Base-by-base conservation (phyloP, 2,113 vertebrate species). In the Rhynchopsitta pachyrhyncha region DNA sequence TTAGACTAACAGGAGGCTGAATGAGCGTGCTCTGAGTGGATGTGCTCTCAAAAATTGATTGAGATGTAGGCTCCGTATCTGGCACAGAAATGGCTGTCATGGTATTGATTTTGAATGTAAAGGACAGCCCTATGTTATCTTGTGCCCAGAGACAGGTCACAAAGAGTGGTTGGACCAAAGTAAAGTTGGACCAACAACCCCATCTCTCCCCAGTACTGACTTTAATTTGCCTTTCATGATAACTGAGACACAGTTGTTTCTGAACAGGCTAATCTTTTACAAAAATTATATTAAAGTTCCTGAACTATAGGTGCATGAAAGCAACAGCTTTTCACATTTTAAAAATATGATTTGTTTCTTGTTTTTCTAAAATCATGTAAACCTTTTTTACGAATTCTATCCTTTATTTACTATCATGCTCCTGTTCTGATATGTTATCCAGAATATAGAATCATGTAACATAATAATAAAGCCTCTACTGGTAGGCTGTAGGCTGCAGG, bases 231-330 rank as follows among this genome's bases (percentile, higher is more conserved):
- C 42, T 44, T 44, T 18, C 42, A 44, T 44, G 17, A 44, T 44
- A 44, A 44, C 17, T 44, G 50, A 24, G 37, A 31, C 20, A 42
- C 0, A 0, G 6, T 35, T 76, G 15, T 4, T 70, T 90, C 13
- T 78, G 80, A 90, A 47, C 11, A 66, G 19, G 17, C 1, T 31
- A 18, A 49, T 60, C 27, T 77, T 73, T 64, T 37, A 44, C 8
- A 52, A 33, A 9, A 62, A 20, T 73, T 50, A 27, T 25, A 4
- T 73, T 37, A 15, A 52, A 27, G 29, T 52, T 68, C 59, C 27
- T 82, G 49, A 59, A 42, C 19, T 41, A 35, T 15, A 4, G 39
- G 3, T 69, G 3, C 14, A 42, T 42, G 23, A 69, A 64, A 74
- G 8, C 4, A 18, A 55, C 35, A 81, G 39, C 6, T 77, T 62